phyloP scores from a whole-genome alignment of 1,140 invertebrate species.

The Drosophila equinoxialis region DNA sequence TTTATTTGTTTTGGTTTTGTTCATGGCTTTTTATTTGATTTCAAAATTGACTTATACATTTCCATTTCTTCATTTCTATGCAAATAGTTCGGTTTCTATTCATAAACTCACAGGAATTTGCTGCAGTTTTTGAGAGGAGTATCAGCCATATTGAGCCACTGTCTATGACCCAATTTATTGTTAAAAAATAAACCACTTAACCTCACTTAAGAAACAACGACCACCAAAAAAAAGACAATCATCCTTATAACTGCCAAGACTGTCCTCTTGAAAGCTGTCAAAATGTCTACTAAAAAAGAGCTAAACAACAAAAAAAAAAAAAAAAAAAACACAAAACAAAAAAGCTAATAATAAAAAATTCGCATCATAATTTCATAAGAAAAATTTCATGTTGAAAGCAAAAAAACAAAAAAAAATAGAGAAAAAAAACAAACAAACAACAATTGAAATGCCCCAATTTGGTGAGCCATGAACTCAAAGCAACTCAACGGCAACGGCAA shows the following conservation, averaged over 20 bases:
- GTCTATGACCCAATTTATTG: conserved; percentile 41
- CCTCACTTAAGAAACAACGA: conserved; percentile 23
- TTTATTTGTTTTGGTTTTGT: no score
- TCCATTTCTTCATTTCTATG: no score
- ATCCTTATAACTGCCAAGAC: conserved; percentile 14
- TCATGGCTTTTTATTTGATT: no score
- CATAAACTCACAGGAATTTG: no score
- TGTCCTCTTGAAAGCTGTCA: conserved; percentile 62
- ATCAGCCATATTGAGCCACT: conserved; percentile 17
- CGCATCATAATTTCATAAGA: conserved; percentile 67
- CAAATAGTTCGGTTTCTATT: no score
- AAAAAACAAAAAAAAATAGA: conserved; percentile 21
- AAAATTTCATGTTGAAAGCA: conserved; percentile 50
- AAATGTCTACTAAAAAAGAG: conserved; percentile 52
- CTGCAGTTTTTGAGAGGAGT: no score
- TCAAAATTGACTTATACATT: no score
- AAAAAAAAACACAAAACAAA: conserved; percentile 2
- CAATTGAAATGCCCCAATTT: conserved; percentile 78
- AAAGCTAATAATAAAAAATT: conserved; percentile 73
- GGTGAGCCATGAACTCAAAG: conserved; percentile 76
- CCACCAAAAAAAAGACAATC: neutral
- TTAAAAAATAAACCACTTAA: conserved; percentile 38
- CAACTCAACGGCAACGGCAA: conserved; percentile 41
- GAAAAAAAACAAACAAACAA: conserved; percentile 37
- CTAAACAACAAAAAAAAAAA: neutral